Evolutionary conservation across 2,797 vertebrate genomes (phyloP), one percentile per base, ranked within the genome.

Genomic region (Vireo griseus): DNA sequence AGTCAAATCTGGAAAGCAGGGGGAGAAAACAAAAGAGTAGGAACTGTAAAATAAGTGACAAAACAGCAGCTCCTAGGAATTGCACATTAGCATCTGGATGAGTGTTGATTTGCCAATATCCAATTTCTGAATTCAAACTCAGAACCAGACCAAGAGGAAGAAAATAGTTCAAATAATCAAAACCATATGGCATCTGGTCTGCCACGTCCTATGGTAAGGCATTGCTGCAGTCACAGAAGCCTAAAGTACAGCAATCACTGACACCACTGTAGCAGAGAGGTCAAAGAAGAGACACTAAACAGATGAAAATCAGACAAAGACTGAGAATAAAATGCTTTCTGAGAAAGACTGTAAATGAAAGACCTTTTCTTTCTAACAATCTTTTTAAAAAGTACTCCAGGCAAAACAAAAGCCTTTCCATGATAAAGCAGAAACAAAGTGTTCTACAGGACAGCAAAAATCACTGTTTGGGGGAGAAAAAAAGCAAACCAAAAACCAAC

Each of bases 71-170:
- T 68, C 61, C 14, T 3, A 37, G 17, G 17, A 86, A 51, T 67
- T 80, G 55, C 44, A 40, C 40, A 29, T 42, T 39, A 82, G 55
- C 51, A 73, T 51, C 54, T 75, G 62, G 40, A 45, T 72, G 42
- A 61, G 25, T 66, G 13, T 17, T 79, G 42, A 50, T 47, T 37
- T 29, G 42, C 22, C 35, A 76, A 33, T 33, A 86, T 24, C 33
- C 48, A 76, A 17, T 59, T 72, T 65, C 51, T 55, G 37, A 85
- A 63, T 57, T 25, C 29, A 78, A 94, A 81, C 13, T 68, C 63
- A 79, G 35, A 82, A 69, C 45, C 31, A 88, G 29, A 45, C 22
- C 40, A 83, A 73, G 88, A 92, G 21, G 24, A 16, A 90, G n/a
- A 73, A 86, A 77, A 47, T 4, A 55, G 28, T 65, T 87, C 61